Evolutionary conservation across 2,888 invertebrate genomes (phyloP), one percentile per base, ranked within the genome.

Genomic region (Epinotia brunnichana): DNA sequence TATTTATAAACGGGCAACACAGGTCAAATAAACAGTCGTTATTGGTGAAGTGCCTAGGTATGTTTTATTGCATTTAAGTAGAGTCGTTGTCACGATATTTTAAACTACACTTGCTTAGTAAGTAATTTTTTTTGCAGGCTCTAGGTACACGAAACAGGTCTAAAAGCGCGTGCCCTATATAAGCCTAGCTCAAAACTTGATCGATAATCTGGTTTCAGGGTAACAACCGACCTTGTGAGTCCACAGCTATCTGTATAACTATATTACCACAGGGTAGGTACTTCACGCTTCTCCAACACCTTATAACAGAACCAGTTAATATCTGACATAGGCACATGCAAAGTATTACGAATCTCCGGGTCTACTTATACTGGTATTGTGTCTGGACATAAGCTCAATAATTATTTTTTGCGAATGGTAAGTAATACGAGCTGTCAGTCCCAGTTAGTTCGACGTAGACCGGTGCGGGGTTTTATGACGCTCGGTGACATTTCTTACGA

Each of bases 201-300:
- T 66, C 54, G 21, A 66, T 66, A 56, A 66, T 24, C 54, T 66
- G n/a, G 54, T 66, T 39, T n/a, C 41, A 66, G 66, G 54, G 66
- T 56, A 66, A 66, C 66, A 66, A 66, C 66, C 66, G 66, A 54
- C 66, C 66, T 66, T 66, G 66, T 66, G 66, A 66, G 41, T 56
- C 66, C 66, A 56, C 66, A 66, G n/a, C 7, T 57, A 57, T 15
- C 21, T 56, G 11, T 21, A 21, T 39, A 54, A 19, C 35, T 64
- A 19, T 53, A 64, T 53, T n/a, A 64, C 39, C 39, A n/a, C 53
- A 13, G 39, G 64, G n/a, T 7, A 15, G 64, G n/a, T 7, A 15
- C 7, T 48, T 48, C 48, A 48, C 48, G 7, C 2, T 13, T 4
- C 4, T 4, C 41, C 13, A 41, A 44, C 4, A 44, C 15, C 15